Evolutionary conservation across 2,888 invertebrate species (phyloP), one percentile per base, ranked within the genome.

Genomic region (Eristalis intricaria): DNA sequence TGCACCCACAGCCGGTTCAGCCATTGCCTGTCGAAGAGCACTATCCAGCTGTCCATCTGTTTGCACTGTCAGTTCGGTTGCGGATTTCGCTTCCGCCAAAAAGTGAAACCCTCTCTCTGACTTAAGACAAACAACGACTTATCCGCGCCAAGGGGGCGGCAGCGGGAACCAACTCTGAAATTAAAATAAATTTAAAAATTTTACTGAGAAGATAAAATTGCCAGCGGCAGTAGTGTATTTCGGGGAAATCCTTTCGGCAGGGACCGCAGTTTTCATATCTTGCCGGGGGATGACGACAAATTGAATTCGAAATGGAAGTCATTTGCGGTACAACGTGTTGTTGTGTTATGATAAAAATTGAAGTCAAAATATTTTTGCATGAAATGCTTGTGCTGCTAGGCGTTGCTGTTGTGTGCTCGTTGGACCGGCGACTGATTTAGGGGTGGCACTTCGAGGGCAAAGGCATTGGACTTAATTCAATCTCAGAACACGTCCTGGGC

Each of bases 41-140:
- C 69, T 85, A 85, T 85, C 69, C 69, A 64, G 82, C 82, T 85
- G 85, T 85, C 85, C 63, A 69, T 77, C 58, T 85, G 77, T 85
- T 85, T 82, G 76, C 38, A 60, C 75, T 81, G 77, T 73, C 81
- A 71, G 71, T 69, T 77, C 38, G 73, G 63, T 71, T 71, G 84
- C 61, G 73, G 85, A 82, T 85, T 85, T 82, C 26, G 77, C 73
- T 85, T 82, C 77, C 50, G 64, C 66, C 15, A 4, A 13, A 77
- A 60, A 61, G 43, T 38, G 61, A 66, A 60, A 29, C n/a, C 43
- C 10, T 22, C 64, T 32, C 56, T 23, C 8, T 61, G 15, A n/a
- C 50, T 23, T 13, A 64, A 69, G 26, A 63, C 38, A 63, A 84
- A 80, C 66, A 84, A 71, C 73, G 71, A 68, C 68, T 85, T 76